Evolutionary conservation across 2,113 vertebrate species (phyloP).

Genomic region (Neolamprologus sp.): DNA sequence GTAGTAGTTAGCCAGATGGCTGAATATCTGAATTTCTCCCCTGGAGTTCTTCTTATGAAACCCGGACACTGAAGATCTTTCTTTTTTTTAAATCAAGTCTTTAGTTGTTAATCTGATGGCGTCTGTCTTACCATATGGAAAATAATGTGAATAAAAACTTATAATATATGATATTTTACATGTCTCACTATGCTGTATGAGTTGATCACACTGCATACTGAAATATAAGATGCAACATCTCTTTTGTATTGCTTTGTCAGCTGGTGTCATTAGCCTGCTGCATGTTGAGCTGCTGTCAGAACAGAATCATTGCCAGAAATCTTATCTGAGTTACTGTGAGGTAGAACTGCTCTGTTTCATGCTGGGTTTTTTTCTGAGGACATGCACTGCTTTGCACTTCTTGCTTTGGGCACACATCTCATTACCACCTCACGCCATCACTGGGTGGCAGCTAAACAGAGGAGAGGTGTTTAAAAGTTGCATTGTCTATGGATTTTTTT

Average conservation of each 20-base stretch:
- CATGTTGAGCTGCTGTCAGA: not conserved
- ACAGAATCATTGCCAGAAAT: not conserved
- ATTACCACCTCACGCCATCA: not conserved
- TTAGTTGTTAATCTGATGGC: not conserved
- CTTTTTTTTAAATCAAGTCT: not conserved
- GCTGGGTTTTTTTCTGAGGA: not conserved
- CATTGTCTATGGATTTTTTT: slow-evolving; percentile 2
- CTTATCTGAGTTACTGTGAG: slow-evolving; percentile 8
- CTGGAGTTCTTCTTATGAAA: slow-evolving; percentile 1
- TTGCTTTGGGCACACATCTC: slow-evolving; percentile 15
- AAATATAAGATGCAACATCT: not conserved
- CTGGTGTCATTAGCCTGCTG: not conserved
- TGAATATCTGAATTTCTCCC: slow-evolving; percentile 13
- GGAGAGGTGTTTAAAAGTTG: slow-evolving; percentile 6
- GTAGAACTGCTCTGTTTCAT: not conserved
- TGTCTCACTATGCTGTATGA: not conserved
- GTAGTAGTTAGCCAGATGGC: slow-evolving; percentile 46
- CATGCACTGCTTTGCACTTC: not conserved
- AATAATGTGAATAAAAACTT: not conserved
- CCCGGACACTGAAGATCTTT: not conserved
- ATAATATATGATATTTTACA: not conserved
- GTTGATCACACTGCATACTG: not conserved
- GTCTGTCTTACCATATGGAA: not conserved
- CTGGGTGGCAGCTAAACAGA: not conserved
- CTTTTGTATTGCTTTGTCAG: not conserved